These are phyloP conservation scores for Melanocharis versteri DNA, from an alignment of 2,113 vertebrate species.

Conservation along the genomic window DNA sequence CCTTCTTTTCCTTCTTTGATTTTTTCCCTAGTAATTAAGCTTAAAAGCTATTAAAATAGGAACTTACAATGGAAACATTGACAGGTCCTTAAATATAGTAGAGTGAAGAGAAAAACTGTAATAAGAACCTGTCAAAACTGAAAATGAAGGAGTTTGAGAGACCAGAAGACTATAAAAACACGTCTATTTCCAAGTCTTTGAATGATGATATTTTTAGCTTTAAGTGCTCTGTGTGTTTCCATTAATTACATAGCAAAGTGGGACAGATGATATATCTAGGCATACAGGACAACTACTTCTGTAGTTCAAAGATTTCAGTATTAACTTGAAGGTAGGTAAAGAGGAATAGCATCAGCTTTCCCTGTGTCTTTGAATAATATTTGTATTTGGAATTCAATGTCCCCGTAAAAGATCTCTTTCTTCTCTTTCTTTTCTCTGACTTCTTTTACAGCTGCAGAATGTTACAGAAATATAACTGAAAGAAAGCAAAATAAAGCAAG, in stretches of 20 bases:
- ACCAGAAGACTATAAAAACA: neutral
- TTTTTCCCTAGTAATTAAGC: neutral
- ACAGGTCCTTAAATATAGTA: neutral
- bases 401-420: neutral
- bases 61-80: neutral
- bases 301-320: neutral
- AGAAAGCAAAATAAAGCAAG: neutral
- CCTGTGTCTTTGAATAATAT: neutral
- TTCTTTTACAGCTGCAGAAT: neutral
- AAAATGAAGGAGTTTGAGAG: neutral
- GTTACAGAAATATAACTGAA: neutral
- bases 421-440: neutral
- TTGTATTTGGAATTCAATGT: neutral
- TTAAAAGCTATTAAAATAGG: neutral
- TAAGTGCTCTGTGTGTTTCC: neutral
- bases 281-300: neutral
- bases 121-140: conserved; percentile 12
- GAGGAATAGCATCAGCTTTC: neutral
- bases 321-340: neutral
- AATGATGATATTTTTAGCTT: neutral
- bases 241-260: neutral
- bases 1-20: neutral
- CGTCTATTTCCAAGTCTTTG: neutral
- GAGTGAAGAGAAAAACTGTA: neutral
- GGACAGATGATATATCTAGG: neutral